phyloP scores from a whole-genome alignment of 2,113 vertebrate species.

The Coptodon rendalli region DNA sequence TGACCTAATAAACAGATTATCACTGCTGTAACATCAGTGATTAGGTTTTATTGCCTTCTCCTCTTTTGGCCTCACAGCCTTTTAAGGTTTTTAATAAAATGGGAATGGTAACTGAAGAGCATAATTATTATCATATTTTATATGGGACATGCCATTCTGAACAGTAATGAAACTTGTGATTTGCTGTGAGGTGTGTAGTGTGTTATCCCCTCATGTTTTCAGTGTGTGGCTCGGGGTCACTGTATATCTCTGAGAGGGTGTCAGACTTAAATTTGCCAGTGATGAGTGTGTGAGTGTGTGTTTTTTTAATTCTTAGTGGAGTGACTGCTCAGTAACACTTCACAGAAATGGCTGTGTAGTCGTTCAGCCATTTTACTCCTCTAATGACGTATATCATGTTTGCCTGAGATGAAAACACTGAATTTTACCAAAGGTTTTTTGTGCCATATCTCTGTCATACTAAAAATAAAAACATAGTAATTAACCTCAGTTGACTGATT shows the following conservation, averaged over 20 bases:
- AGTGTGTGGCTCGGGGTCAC: conserved; percentile 34
- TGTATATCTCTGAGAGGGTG: conserved; percentile 42
- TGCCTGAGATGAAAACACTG: neutral
- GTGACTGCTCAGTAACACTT: conserved; percentile 29
- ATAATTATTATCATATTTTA: conserved; percentile 16
- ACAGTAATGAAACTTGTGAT: neutral
- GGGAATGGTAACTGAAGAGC: neutral
- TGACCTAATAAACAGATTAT: conserved; percentile 26
- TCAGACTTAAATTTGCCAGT: conserved; percentile 40
- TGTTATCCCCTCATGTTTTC: conserved; percentile 35
- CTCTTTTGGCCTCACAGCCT: conserved; percentile 4
- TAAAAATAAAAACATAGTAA: neutral
- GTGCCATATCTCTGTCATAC: neutral
- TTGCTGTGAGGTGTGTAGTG: conserved; percentile 5
- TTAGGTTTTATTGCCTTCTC: conserved; percentile 1
- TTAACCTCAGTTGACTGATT: neutral
- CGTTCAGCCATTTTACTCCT: neutral
- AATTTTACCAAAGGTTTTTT: neutral
- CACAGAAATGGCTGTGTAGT: neutral
- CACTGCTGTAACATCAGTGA: conserved; percentile 10
- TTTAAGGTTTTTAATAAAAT: conserved; percentile 15
- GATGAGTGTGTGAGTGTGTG: neutral
- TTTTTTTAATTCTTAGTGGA: conserved; percentile 9
- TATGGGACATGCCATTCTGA: neutral
- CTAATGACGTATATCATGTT: neutral